Evolutionary conservation across 2,797 vertebrate species (phyloP), one percentile per base, ranked within the genome.

Genomic region (Galago senegalensis): DNA sequence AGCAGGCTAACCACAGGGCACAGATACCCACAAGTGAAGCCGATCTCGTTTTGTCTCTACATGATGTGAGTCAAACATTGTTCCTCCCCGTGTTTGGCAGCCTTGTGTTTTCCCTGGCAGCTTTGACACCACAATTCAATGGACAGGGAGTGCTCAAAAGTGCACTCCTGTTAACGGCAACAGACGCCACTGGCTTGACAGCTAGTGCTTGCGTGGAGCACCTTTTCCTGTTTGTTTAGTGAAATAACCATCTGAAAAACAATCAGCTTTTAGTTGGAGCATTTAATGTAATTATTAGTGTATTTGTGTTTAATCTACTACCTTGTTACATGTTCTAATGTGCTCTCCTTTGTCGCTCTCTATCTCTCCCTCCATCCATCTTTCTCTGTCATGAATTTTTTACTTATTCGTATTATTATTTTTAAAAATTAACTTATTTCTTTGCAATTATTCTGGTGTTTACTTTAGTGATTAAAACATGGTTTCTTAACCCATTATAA

Each of bases 231-330:
- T 84, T 67, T 31, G 61, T 75, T 76, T 56, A 75, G 3, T 85
- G 20, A 89, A 93, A 56, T 76, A 93, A 65, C 10, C 49, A 69
- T 46, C 31, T 75, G 31, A 73, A 88, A 95, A 89, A n/a, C 46
- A 83, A 88, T 1, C n/a, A 5, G 7, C 29, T 56, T 93, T 85
- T 88, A 93, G 73, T 18, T 81, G 80, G 67, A 20, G 6, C 4
- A 85, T 21, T 80, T 73, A 75, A 18, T 46, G 49, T 27, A 91
- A 69, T 84, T 84, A 73, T 58, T 81, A 20, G 53, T 67, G n/a
- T 60, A 84, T 79, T 69, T 95, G 5, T 58, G 1, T 53, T 91
- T 76, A 85, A 72, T 40, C 69, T 34, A 53, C 31, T 29, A n/a
- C 49, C 23, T 46, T 92, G 12, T 40, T 60, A 81, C 2, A 25